Base-by-base conservation (phyloP, 2,888 invertebrate species). In the Meta bourneti region DNA sequence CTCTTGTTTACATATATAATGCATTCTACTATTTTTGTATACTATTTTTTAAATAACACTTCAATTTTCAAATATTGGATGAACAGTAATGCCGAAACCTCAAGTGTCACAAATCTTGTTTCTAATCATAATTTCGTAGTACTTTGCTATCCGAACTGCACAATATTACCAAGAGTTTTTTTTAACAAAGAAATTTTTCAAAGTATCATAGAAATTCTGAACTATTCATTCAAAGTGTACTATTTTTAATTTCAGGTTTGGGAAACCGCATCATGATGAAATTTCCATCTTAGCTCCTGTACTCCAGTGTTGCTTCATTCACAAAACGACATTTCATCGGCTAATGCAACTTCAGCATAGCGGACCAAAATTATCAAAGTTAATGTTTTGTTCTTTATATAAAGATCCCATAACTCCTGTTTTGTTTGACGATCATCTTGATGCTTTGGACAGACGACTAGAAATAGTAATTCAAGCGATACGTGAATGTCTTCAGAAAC, bases 211-310 rank as follows among this genome's bases (percentile, higher is more conserved):
- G n/a, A 34, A 34, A 34, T 34, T 34, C 34, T 34, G 34, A 34
- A 34, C 34, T 34, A 34, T 34, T 34, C 34, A 34, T 34, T 34
- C 34, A 34, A 34, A 34, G 4, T 34, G 34, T 4, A 34, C 34
- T 34, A 19, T 78, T 89, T 82, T 20, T 83, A 8, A 6, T 94
- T 94, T 51, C 94, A 95, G 96, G n/a, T 99, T 99, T 95, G 99
- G 99, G 0, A 97, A 97, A 94, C 97, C 98, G 0, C 97, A 96
- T 94, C 97, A 98, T 94, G 99, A 99, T 94, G 99, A 99, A 95
- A 95, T 98, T 93, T 97, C 98, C 93, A 99, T 99, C 94, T 96
- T 99, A 93, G 98, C 99, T 13, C 99, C 99, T 0, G 95, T 99
- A 81, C 96, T 98, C 93, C 99, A 99, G 95, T 99, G 99, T 95